Conservation (phyloP, 2,113 vertebrate species). For the Ornithorhynchus anatinus region DNA sequence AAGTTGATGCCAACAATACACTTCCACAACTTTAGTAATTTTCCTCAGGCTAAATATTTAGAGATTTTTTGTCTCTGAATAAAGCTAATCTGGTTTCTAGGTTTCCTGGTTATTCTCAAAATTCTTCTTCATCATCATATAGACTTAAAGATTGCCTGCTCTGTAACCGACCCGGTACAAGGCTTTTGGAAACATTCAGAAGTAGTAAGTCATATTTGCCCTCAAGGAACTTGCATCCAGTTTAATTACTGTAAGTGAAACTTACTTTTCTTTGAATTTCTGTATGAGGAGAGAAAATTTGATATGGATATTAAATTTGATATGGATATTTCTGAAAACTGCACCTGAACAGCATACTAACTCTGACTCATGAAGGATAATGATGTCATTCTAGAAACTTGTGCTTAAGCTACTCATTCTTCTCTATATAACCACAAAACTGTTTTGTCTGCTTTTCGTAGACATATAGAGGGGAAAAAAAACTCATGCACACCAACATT, state of each 20-base stretch:
- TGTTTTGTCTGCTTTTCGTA: background rate
- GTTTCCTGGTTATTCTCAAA: too few relatives aligned
- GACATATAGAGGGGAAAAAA: background rate
- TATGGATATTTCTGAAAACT: background rate
- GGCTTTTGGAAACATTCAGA: too few relatives aligned
- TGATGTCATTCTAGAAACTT: constrained; percentile 19
- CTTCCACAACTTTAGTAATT: too few relatives aligned
- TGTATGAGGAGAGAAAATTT: background rate
- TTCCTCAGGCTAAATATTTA: too few relatives aligned
- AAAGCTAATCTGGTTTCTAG: too few relatives aligned
- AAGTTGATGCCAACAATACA: too few relatives aligned
- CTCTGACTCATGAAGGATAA: constrained; percentile 7
- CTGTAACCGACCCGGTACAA: too few relatives aligned
- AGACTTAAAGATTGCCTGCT: too few relatives aligned
- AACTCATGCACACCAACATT: background rate
- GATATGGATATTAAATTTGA: background rate
- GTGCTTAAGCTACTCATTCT: background rate
- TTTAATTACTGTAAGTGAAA: background rate
- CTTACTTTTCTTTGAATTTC: background rate
- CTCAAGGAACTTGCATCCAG: too few relatives aligned
- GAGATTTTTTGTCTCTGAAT: too few relatives aligned
- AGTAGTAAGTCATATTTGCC: too few relatives aligned
- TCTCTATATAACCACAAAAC: background rate
- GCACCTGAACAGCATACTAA: background rate
- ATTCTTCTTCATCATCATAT: too few relatives aligned